Percentiles rank a stretch among this genome's conserved stretches.
phyloP scores from a whole-genome alignment of 2,797 vertebrate genomes.

The Crocodylus rhombifer region DNA sequence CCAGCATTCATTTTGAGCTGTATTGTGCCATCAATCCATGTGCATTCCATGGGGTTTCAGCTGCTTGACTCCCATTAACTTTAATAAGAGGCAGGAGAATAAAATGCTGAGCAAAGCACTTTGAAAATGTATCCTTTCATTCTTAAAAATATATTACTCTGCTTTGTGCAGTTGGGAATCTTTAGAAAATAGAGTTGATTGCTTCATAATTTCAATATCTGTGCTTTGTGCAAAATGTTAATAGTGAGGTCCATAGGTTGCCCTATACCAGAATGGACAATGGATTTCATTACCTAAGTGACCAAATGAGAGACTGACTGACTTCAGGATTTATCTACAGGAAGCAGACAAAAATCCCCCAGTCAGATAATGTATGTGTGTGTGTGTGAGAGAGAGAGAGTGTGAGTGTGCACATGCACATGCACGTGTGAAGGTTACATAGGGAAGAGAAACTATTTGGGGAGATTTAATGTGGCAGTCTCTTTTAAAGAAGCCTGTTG shows the following conservation, averaged over 20 bases:
- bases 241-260: conserved; percentile 60
- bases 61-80: conserved; percentile 69
- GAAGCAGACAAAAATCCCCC: conserved; percentile 40
- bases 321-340: conserved; percentile 36
- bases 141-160: conserved; percentile 51
- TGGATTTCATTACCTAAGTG: conserved; percentile 59
- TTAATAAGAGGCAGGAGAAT: conserved; percentile 73
- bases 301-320: conserved; percentile 2
- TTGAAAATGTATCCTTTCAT: conserved; percentile 47
- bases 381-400: neutral
- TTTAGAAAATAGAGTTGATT: conserved; percentile 66
- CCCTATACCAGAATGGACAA: neutral
- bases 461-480: neutral
- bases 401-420: neutral
- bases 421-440: neutral
- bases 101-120: conserved; percentile 69
- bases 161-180: conserved; percentile 59
- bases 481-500: conserved; percentile 44
- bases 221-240: conserved; percentile 50
- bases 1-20: conserved; percentile 59
- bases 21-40: conserved; percentile 72
- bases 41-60: conserved; percentile 59
- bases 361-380: neutral
- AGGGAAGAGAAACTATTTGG: neutral
- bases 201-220: conserved; percentile 62